Base-by-base conservation (phyloP, 2,113 vertebrate species). In the Urocolius indicus region DNA sequence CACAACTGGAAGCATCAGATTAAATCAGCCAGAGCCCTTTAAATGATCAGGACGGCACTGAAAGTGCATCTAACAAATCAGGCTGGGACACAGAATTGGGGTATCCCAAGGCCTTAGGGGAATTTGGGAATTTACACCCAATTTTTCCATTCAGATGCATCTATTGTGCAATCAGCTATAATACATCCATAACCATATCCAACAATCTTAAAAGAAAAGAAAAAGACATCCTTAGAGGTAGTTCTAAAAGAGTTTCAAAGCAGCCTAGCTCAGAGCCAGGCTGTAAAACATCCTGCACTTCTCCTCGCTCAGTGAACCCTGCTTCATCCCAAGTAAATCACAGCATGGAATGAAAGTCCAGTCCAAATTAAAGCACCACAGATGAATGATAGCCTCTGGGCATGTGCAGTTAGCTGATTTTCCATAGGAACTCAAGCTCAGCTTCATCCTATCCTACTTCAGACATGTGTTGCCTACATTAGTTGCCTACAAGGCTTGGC, bases 321-420 rank as follows among this genome's bases (percentile, higher is more conserved):
- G 57, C 80, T 86, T 89, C 89, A 83, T 78, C 46, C 71, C 34
- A 26, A 79, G 76, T 91, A 95, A 91, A 93, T 86, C 94, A 91
- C 46, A 61, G 65, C 1, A 2, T 71, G 75, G 61, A 94, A 57
- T 45, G 71, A 34, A 91, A 78, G 61, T 62, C 87, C 66, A 52
- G 46, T 57, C 46, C 65, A 91, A 78, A 96, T 89, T 74, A 79
- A 82, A 89, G 23, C 55, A 94, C 71, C 22, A 21, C 46, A 74
- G 69, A 88, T 55, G 75, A 90, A 88, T 52, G 55, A 84, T 46
- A 88, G 79, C 79, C 84, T 43, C 41, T 0, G 1, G 83, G 74
- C 48, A 82, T 57, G 34, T 74, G 66, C 43, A 46, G 51, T 57
- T 69, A 32, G 21, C 51, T 62, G 61, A 21, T 82, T 71, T 88